These are phyloP conservation scores for Penaeus vannamei DNA, from an alignment of 1,140 invertebrate genomes.

Conservation along the genomic window DNA sequence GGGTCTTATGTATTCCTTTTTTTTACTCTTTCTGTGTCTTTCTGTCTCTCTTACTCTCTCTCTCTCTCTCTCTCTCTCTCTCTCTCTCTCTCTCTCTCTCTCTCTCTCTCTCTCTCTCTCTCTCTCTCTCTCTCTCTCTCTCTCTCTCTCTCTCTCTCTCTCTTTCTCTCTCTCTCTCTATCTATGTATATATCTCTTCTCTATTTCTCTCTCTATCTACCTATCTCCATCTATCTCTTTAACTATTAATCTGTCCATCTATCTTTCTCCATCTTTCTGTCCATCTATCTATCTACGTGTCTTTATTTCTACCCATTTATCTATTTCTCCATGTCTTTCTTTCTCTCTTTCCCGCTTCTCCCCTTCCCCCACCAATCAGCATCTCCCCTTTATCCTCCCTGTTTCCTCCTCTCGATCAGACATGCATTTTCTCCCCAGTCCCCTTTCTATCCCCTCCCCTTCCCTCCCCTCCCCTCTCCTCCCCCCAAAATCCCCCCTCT, in stretches of 20 bases:
- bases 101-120: background rate
- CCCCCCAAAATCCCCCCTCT: background rate
- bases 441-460: slow-evolving; percentile 26
- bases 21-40: background rate
- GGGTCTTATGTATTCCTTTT: background rate
- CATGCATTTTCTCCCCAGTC: background rate
- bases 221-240: background rate
- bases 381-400: too few species aligned
- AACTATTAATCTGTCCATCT: background rate
- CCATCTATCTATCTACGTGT: too few species aligned
- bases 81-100: background rate
- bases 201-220: background rate
- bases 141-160: background rate
- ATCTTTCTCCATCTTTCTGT: background rate
- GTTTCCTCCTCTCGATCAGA: too few species aligned
- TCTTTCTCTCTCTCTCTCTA: background rate
- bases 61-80: background rate
- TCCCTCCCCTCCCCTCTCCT: background rate
- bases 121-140: background rate
- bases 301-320: too few species aligned
- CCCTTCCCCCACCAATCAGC: background rate
- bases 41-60: background rate
- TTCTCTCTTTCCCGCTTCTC: background rate
- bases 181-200: slow-evolving; percentile 3
- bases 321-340: background rate